Evolutionary conservation across 2,113 vertebrate genomes (phyloP).

Genomic region (Solea solea): DNA sequence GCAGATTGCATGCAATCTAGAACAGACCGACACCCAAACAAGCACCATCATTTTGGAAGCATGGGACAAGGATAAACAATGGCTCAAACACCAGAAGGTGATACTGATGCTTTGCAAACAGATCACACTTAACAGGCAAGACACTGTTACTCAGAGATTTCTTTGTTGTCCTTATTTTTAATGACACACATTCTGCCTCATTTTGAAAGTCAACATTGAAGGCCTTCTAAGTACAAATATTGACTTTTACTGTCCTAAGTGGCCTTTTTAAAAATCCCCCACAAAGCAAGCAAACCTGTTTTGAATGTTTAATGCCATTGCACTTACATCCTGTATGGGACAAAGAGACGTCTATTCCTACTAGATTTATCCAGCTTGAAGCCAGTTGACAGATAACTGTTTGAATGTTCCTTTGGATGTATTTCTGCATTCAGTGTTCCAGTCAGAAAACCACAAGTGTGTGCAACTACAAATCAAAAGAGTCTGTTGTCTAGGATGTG

Average conservation of each 20-base stretch:
- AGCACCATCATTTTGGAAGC: not conserved
- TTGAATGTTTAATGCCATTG: conserved; percentile 38
- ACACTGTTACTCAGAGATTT: conserved; percentile 1
- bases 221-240: conserved; percentile 15
- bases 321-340: conserved; percentile 27
- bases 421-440: not conserved
- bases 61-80: not conserved
- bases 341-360: conserved; percentile 31
- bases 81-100: not conserved
- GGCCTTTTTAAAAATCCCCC: conserved; percentile 15
- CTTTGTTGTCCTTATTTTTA: conserved; percentile 15
- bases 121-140: conserved; percentile 9
- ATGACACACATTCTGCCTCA: conserved; percentile 12
- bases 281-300: conserved; percentile 23
- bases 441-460: not conserved
- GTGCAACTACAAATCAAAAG: not conserved
- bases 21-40: not conserved
- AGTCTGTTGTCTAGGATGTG: too few relatives aligned
- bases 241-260: conserved; percentile 19
- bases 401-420: conserved; percentile 9
- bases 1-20: not conserved
- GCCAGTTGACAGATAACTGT: conserved; percentile 13
- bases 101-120: not conserved
- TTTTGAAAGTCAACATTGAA: conserved; percentile 8
- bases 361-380: conserved; percentile 12